Evolutionary conservation across 2,113 vertebrate species (phyloP).

Genomic region (Lophotis ruficrista): DNA sequence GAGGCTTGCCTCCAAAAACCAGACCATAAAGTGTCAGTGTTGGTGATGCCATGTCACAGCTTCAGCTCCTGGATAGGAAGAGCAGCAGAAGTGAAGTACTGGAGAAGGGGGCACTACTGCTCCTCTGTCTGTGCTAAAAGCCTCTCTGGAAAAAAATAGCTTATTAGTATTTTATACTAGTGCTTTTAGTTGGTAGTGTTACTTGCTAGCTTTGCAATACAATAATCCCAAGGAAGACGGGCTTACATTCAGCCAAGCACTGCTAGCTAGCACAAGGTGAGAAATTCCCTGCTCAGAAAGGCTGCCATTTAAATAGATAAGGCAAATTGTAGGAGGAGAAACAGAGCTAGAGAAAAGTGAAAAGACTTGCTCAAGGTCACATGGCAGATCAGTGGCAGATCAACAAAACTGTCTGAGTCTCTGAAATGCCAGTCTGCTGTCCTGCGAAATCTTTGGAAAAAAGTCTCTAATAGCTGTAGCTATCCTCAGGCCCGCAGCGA

Average conservation of each 20-base stretch:
- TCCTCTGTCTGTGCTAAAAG: not conserved
- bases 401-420: constrained; percentile 19
- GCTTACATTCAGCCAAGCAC: not conserved
- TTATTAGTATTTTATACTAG: not conserved
- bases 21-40: accelerated
- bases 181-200: not conserved
- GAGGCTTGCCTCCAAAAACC: not conserved
- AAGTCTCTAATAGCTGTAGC: not conserved
- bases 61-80: not conserved
- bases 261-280: constrained; percentile 49
- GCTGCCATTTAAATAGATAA: constrained; percentile 67
- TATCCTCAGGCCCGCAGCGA: not conserved
- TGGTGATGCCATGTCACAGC: not conserved
- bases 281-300: constrained; percentile 62
- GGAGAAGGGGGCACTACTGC: not conserved
- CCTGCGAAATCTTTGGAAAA: not conserved
- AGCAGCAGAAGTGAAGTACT: not conserved
- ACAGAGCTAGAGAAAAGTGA: constrained; percentile 53
- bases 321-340: constrained; percentile 52
- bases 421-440: not conserved
- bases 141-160: not conserved
- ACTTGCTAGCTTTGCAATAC: not conserved
- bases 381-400: constrained; percentile 30
- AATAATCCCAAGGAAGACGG: not conserved
- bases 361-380: constrained; percentile 62